phyloP scores from a whole-genome alignment of 2,888 invertebrate species.

The Dichetophora obliterata region DNA sequence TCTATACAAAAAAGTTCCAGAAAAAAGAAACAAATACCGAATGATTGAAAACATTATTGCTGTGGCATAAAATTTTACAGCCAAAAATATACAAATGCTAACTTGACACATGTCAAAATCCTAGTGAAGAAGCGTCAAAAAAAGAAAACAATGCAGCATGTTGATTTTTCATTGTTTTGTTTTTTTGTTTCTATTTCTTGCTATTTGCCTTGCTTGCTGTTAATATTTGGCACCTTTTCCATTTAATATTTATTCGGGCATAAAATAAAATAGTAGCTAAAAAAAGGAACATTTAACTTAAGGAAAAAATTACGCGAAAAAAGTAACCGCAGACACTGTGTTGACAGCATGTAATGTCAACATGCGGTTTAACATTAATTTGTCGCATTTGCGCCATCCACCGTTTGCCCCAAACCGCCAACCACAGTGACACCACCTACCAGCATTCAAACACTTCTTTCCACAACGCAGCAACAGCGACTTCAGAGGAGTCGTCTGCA shows the following conservation, averaged over 20 bases:
- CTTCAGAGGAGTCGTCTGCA: too few species aligned
- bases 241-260: constrained; percentile 31
- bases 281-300: neutral
- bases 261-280: neutral
- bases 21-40: neutral
- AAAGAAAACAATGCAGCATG: constrained; percentile 2
- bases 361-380: constrained; percentile 52
- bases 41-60: constrained; percentile 22
- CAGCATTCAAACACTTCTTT: too few species aligned
- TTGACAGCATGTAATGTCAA: constrained; percentile 51
- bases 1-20: neutral
- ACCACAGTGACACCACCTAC: too few species aligned
- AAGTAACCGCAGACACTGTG: constrained; percentile 47
- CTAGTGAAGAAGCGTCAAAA: neutral
- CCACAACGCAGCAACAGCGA: too few species aligned
- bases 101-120: neutral
- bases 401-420: neutral
- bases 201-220: neutral
- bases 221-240: constrained; percentile 31
- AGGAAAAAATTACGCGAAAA: constrained; percentile 13
- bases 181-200: too few species aligned
- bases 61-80: neutral
- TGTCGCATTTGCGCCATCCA: constrained; percentile 47
- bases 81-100: neutral
- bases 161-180: neutral